Percentiles rank a stretch among this genome's conserved stretches.
Conservation (phyloP, 2,113 vertebrate genomes). For the Sinosuthora webbiana region DNA sequence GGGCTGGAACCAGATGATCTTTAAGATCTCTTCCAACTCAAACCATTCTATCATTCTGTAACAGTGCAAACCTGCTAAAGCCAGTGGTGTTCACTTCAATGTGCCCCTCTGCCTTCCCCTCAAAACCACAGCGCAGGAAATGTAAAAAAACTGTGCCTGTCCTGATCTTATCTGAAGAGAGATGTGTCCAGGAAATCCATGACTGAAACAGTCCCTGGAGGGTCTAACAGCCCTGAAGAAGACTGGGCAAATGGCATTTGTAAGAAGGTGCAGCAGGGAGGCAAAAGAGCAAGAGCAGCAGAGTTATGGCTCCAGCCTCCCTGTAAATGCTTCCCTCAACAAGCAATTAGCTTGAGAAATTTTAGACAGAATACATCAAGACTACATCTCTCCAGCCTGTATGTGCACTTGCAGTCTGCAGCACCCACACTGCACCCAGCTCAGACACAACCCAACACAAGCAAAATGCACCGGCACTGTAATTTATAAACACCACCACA, state of each 20-base stretch:
- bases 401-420: neutral
- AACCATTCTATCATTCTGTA: neutral
- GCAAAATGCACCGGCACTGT: neutral
- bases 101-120: neutral
- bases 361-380: neutral
- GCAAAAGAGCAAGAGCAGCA: neutral
- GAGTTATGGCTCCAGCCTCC: neutral
- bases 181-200: neutral
- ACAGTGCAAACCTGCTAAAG: neutral
- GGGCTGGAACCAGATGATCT: neutral
- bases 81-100: neutral
- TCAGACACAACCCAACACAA: neutral
- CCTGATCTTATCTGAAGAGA: neutral
- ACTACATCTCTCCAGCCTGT: no score
- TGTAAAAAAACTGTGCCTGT: neutral
- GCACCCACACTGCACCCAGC: neutral
- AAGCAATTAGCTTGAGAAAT: neutral
- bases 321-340: neutral
- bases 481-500: neutral
- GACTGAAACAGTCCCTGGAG: neutral
- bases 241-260: neutral
- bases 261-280: neutral
- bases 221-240: neutral
- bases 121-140: neutral
- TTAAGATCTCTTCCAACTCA: neutral